Conservation (phyloP, 2,888 invertebrate genomes). For the Orgyia antiqua region DNA sequence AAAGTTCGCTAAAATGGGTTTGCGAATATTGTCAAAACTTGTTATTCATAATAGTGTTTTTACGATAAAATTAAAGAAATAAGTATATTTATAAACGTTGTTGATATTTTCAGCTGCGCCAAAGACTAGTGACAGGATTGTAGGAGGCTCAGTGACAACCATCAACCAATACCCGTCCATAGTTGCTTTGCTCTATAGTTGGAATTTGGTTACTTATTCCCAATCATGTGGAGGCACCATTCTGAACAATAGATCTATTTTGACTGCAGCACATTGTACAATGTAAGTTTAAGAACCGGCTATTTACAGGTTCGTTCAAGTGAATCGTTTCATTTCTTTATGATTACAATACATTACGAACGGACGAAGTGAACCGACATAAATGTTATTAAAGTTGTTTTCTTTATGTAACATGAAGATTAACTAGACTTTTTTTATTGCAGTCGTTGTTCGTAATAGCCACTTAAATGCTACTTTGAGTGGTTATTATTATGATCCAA, state of each 20-base stretch:
- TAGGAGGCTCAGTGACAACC: conserved; percentile 23
- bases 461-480: too few species aligned
- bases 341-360: not conserved
- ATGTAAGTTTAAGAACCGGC: not conserved
- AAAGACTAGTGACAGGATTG: conserved; percentile 18
- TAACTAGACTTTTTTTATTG: too few species aligned
- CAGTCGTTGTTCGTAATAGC: too few species aligned
- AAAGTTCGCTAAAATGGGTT: too few species aligned
- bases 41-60: too few species aligned
- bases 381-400: not conserved
- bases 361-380: not conserved
- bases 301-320: too few species aligned
- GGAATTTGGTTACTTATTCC: not conserved
- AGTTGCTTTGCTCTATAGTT: conserved; percentile 10
- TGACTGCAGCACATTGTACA: conserved; percentile 14
- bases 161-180: conserved; percentile 19
- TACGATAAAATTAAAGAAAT: too few species aligned
- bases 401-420: too few species aligned
- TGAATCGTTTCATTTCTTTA: not conserved
- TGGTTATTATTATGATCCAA: too few species aligned
- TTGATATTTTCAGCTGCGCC: conserved; percentile 7
- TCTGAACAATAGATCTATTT: conserved; percentile 10
- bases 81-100: not conserved
- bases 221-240: conserved; percentile 12
- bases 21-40: too few species aligned